phyloP scores from a whole-genome alignment of 2,888 invertebrate species.

The Caenorhabditis sp. region DNA sequence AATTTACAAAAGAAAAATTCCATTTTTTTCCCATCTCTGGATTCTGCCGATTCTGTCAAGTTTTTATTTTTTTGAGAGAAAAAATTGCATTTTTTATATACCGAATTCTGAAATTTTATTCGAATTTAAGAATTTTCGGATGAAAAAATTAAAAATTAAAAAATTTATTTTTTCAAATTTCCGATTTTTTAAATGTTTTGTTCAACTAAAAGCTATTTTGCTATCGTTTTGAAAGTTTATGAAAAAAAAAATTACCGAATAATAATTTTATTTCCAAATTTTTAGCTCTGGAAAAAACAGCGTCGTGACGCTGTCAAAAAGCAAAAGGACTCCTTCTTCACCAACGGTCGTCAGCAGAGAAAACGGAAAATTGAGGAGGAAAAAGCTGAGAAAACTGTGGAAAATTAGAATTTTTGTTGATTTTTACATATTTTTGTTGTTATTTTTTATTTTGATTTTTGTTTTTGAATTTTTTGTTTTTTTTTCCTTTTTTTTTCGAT shows the following conservation, averaged over 20 bases:
- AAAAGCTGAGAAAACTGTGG: not conserved
- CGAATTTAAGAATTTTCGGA: too few relatives aligned
- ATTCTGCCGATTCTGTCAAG: too few relatives aligned
- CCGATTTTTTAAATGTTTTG: too few relatives aligned
- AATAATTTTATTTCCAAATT: not conserved
- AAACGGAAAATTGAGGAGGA: conserved; percentile 50
- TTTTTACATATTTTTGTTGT: conserved; percentile 2
- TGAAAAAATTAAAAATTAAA: too few relatives aligned
- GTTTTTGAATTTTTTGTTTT: conserved; percentile 7
- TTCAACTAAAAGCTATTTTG: not conserved
- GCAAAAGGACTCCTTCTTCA: conserved; percentile 40
- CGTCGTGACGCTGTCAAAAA: conserved; percentile 54
- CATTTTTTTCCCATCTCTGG: too few relatives aligned
- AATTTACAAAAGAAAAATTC: too few relatives aligned
- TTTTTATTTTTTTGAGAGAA: too few relatives aligned
- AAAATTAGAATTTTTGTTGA: not conserved
- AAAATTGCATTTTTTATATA: too few relatives aligned
- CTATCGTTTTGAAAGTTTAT: not conserved
- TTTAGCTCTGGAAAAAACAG: conserved; percentile 59
- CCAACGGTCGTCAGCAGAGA: conserved; percentile 30
- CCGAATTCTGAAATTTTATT: too few relatives aligned
- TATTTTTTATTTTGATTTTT: conserved; percentile 22
- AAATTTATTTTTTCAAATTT: too few relatives aligned
- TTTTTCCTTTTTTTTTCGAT: not conserved
- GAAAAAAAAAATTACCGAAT: too few relatives aligned